Evolutionary conservation across 2,113 vertebrate species (phyloP).

Genomic region (Cyanoliseus patagonus): DNA sequence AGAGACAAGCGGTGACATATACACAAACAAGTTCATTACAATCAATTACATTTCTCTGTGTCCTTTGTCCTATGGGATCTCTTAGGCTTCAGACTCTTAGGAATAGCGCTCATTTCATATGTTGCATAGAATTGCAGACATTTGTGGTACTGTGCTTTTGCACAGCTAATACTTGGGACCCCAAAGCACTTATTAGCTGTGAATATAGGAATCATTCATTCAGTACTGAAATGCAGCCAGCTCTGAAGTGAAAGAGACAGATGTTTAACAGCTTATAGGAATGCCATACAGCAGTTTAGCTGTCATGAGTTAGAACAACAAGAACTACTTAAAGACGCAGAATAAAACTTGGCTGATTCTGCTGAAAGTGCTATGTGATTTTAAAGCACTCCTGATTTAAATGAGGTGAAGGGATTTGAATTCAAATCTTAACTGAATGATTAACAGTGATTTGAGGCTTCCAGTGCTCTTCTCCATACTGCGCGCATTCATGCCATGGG

Average conservation of each 20-base stretch:
- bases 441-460: not conserved
- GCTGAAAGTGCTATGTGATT: not conserved
- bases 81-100: slow-evolving; percentile 34
- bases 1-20: slow-evolving; percentile 57
- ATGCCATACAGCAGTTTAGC: not conserved
- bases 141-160: slow-evolving; percentile 35
- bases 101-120: slow-evolving; percentile 31
- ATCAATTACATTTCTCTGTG: slow-evolving; percentile 59
- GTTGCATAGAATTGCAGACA: slow-evolving; percentile 43
- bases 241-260: slow-evolving; percentile 60
- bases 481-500: too few relatives aligned
- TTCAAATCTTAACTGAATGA: not conserved
- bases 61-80: slow-evolving; percentile 51
- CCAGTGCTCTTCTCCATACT: not conserved
- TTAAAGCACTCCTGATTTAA: slow-evolving; percentile 5
- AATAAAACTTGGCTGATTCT: slow-evolving; percentile 31
- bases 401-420: not conserved
- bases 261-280: slow-evolving; percentile 60
- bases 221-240: slow-evolving; percentile 50
- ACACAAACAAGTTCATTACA: slow-evolving; percentile 65
- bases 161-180: slow-evolving; percentile 51
- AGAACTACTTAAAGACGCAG: slow-evolving; percentile 38
- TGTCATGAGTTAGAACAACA: slow-evolving; percentile 34
- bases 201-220: slow-evolving; percentile 60
- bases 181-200: slow-evolving; percentile 63